Conservation (phyloP, 2,888 invertebrate species). For the Stictocephala bisonia region DNA sequence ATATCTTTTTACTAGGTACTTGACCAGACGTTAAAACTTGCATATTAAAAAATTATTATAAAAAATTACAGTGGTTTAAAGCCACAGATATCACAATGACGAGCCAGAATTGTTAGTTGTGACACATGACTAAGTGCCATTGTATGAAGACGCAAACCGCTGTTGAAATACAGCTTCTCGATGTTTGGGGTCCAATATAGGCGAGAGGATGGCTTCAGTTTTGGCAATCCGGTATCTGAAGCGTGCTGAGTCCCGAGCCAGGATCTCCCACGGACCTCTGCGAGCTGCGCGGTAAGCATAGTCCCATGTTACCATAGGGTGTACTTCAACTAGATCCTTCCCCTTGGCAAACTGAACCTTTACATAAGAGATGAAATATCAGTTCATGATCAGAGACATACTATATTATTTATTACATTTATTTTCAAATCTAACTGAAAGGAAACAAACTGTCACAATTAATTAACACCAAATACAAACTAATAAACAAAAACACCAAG, state of each 20-base stretch:
- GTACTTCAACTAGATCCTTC: conserved; percentile 61
- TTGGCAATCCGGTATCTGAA: conserved; percentile 66
- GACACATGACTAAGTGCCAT: background rate
- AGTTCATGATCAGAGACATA: background rate
- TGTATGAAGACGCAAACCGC: conserved; percentile 41
- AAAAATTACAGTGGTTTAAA: no score
- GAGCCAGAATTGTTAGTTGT: no score
- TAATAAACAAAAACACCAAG: no score
- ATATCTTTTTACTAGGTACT: no score
- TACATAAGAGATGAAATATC: background rate
- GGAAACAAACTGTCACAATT: no score
- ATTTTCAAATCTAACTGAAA: background rate
- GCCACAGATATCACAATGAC: no score
- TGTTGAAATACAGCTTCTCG: conserved; percentile 64
- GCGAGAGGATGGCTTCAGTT: conserved; percentile 63
- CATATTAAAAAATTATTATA: no score
- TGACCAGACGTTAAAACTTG: no score
- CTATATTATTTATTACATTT: background rate
- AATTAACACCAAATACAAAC: no score
- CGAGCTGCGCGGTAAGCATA: conserved; percentile 69
- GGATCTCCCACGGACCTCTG: conserved; percentile 71
- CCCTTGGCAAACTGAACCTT: conserved; percentile 53
- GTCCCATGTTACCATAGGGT: conserved; percentile 69
- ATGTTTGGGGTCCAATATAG: conserved; percentile 65
- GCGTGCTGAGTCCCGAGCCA: conserved; percentile 67